These are phyloP conservation scores for Drosophila acutilabella DNA, from an alignment of 2,888 invertebrate species.

Conservation along the genomic window DNA sequence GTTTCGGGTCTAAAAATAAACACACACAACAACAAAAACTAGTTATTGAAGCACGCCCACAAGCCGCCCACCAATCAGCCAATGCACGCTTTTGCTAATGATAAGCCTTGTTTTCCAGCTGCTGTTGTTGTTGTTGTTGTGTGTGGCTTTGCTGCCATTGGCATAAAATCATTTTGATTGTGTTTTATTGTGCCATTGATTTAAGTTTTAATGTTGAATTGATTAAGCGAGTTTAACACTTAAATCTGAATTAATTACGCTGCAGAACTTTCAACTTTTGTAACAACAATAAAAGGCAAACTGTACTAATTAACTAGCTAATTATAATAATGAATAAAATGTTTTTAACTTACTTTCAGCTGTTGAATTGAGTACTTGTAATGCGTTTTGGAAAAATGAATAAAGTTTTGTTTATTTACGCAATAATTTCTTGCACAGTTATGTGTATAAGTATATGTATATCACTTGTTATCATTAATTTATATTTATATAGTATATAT, in stretches of 20 bases:
- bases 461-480: constrained; percentile 62
- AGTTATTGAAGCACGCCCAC: constrained; percentile 16
- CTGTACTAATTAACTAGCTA: constrained; percentile 22
- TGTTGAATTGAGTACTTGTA: constrained; percentile 13
- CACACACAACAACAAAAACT: constrained; percentile 25
- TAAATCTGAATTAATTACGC: constrained; percentile 49
- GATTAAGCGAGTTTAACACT: constrained; percentile 47
- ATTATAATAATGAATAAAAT: constrained; percentile 28
- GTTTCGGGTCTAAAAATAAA: constrained; percentile 63
- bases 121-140: constrained; percentile 33
- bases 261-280: constrained; percentile 32
- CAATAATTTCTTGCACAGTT: constrained; percentile 46
- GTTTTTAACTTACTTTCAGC: constrained; percentile 16
- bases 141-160: constrained; percentile 34
- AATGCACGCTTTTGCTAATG: constrained; percentile 68
- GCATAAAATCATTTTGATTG: constrained; percentile 64
- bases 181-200: constrained; percentile 59
- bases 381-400: constrained; percentile 58
- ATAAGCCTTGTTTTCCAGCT: constrained; percentile 70
- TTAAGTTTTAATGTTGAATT: constrained; percentile 61
- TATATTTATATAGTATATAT: constrained; percentile 10
- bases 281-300: constrained; percentile 7
- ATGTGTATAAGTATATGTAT: constrained; percentile 49
- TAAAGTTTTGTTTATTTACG: constrained; percentile 61
- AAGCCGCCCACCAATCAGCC: constrained; percentile 61